phyloP scores from a whole-genome alignment of 2,888 invertebrate species.

The Plemyria rubiginata region DNA sequence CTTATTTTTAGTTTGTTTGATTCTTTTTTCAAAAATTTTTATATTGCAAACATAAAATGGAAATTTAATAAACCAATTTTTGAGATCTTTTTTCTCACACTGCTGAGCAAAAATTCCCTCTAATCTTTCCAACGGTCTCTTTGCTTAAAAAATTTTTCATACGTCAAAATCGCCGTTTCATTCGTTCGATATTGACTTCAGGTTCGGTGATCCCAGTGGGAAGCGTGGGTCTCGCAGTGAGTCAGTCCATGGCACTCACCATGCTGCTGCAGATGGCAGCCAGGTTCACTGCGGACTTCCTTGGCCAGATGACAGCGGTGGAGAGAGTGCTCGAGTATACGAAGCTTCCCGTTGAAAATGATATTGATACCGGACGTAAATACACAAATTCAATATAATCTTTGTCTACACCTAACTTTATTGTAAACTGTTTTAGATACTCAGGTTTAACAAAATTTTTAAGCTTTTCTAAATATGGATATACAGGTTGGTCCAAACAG shows the following conservation, averaged over 20 bases:
- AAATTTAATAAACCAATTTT: too few relatives aligned
- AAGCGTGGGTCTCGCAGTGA: slow-evolving; percentile 87
- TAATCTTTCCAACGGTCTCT: too few relatives aligned
- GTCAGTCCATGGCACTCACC: slow-evolving; percentile 86
- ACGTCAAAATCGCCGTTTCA: too few relatives aligned
- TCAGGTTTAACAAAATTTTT: too few relatives aligned
- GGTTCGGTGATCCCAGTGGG: slow-evolving; percentile 72
- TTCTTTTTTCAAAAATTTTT: too few relatives aligned
- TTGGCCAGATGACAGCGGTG: slow-evolving; percentile 86
- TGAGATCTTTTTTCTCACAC: too few relatives aligned
- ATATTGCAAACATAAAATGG: too few relatives aligned
- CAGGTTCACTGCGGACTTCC: slow-evolving; percentile 91
- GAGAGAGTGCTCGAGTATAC: slow-evolving; percentile 94
- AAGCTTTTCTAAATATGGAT: not conserved
- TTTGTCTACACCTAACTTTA: not conserved
- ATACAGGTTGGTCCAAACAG: too few relatives aligned
- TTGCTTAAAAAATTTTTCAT: too few relatives aligned
- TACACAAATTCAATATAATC: not conserved
- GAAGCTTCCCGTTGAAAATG: slow-evolving; percentile 76
- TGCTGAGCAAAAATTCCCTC: not conserved
- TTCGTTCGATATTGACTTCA: too few relatives aligned
- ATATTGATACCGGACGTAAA: slow-evolving; percentile 68
- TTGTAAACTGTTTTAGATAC: too few relatives aligned
- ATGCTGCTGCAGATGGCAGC: slow-evolving; percentile 91
- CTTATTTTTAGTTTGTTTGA: too few relatives aligned